Evolutionary conservation across 1,140 invertebrate genomes (phyloP), one percentile per base, ranked within the genome.

Genomic region (Bacillus rossius): DNA sequence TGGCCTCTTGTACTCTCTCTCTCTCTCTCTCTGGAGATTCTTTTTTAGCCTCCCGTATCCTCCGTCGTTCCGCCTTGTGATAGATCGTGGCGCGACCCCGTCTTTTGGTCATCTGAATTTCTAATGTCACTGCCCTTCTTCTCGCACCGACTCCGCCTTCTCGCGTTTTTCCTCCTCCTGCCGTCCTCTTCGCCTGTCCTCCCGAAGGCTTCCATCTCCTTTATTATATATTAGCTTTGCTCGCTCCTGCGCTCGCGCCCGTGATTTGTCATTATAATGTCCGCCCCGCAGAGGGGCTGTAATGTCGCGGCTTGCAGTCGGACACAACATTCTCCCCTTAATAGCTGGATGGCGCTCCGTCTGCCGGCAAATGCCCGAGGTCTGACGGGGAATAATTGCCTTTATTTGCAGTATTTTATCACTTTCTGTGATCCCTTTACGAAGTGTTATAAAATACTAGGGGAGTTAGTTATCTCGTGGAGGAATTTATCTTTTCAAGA

Each of bases 91-190:
- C 13, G 20, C 20, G 47, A 19, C 47, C 47, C 25, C 20, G 14
- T 16, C 34, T 41, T 41, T 19, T 22, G 52, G 52, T 55, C 52
- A 55, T 55, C 52, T 55, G 52, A 55, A 55, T 55, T 55, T 55
- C 52, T 55, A 55, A 55, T 55, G 34, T 55, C 34, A 14, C 47
- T 40, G 42, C 10, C 42, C 23, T 38, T 55, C 23, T 38, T 55
- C 34, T 41, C 34, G 19, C 34, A n/a, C 29, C 38, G 14, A 40
- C 38, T 42, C 22, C 22, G 20, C 8, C 34, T 37, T 8, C 42
- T 3, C n/a, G 8, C 47, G 26, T 22, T 49, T 26, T 26, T 8
- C 22, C 17, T 22, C n/a, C 42, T 22, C 42, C 3, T 22, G 16
- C 42, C 42, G 5, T 45, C 16, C 20, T 45, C n/a, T 26, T 49